Evolutionary conservation across 2,888 invertebrate genomes (phyloP), one percentile per base, ranked within the genome.

Genomic region (Catonia carolina): DNA sequence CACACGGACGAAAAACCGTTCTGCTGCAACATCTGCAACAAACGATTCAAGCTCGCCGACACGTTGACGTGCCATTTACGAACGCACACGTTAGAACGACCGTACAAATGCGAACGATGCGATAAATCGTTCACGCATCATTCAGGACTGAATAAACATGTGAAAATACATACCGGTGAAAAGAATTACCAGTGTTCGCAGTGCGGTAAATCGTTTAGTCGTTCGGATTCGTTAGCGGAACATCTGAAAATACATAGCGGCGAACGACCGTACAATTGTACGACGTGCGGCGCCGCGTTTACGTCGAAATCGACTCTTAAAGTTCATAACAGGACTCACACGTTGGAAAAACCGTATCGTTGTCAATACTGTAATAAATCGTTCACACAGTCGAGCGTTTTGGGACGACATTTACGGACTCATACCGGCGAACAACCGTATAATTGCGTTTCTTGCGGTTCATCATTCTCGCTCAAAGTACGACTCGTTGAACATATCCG

Each of bases 1-100:
- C 47, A 47, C 15, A 47, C 47, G 2, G 47, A 47, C n/a, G 47
- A 47, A 27, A 47, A 47, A 47, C 47, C 47, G n/a, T 47, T 47
- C n/a, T 27, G 15, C 1, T 47, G 47, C 10, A 47, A 18, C 15
- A 47, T 27, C 2, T 47, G 47, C 15, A 27, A 47, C 15, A 47
- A 47, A 47, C 15, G 23, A 8, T 47, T 47, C 10, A 47, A 47
- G n/a, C 23, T 47, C 8, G 47, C 47, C 4, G 47, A 47, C 10
- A 27, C 47, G 20, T 47, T 47, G 27, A 27, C 27, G 2, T 22
- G 23, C 23, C 47, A 47, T 47, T 15, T 22, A 3, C 8, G 47
- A n/a, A 47, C 47, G 12, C 47, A 47, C 23, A 47, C 47, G 7
- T 22, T 47, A 23, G 47, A 47, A 47, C 20, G 47, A 10, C 47